A percentile compares a stretch with the other conserved stretches of the same genome.
phyloP scores from a whole-genome alignment of 1,140 invertebrate species.

The Piezodorus guildinii region DNA sequence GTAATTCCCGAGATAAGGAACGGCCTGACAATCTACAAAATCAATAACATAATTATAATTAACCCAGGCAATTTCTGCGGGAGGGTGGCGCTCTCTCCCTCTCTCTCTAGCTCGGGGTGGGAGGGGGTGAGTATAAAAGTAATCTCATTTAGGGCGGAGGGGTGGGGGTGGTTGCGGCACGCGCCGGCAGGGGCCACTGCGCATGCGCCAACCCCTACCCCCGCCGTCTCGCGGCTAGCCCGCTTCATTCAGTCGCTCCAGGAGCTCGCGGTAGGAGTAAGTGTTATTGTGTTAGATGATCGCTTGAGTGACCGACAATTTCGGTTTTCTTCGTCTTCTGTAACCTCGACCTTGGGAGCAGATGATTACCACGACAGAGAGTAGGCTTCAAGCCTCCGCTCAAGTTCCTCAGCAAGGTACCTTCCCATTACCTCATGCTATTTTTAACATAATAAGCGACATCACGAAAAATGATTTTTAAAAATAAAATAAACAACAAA shows the following conservation, averaged over 20 bases:
- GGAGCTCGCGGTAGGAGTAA: background rate
- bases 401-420: background rate
- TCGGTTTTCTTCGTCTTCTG: background rate
- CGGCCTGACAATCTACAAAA: slow-evolving; percentile 21
- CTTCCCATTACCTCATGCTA: no score
- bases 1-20: slow-evolving; percentile 8
- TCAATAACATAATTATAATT: slow-evolving; percentile 25
- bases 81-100: background rate
- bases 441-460: no score
- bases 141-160: slow-evolving; percentile 22
- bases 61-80: slow-evolving; percentile 23
- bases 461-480: no score
- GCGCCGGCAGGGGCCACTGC: slow-evolving; percentile 17
- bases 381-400: background rate
- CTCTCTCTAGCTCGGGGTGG: background rate
- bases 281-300: no score
- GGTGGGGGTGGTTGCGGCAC: slow-evolving; percentile 14
- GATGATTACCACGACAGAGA: background rate
- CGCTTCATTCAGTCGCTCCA: background rate
- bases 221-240: background rate
- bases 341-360: background rate
- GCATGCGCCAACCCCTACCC: background rate
- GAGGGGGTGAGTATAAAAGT: slow-evolving; percentile 21
- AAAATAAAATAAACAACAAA: no score
- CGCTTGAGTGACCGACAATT: background rate